Evolutionary conservation across 2,113 vertebrate species (phyloP).

Genomic region (Carassius gibelio): DNA sequence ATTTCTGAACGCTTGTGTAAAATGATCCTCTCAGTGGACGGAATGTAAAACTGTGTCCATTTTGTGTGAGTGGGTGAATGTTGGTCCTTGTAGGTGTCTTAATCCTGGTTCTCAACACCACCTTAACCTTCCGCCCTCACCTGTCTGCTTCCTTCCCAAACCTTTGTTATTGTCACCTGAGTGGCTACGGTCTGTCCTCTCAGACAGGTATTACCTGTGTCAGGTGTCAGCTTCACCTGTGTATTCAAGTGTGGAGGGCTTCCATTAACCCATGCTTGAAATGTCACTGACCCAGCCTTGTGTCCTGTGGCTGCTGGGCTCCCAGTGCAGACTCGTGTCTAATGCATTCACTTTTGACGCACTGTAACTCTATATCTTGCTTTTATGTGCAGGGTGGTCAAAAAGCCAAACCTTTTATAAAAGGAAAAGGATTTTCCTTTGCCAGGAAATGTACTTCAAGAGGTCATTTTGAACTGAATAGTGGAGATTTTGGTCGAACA

Average conservation of each 20-base stretch:
- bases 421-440: conserved; percentile 7
- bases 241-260: conserved; percentile 54
- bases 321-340: conserved; percentile 14
- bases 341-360: conserved; percentile 42
- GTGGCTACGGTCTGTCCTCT: conserved; percentile 52
- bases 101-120: conserved; percentile 52
- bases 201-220: conserved; percentile 44
- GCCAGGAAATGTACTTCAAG: conserved; percentile 44
- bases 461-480: conserved; percentile 42
- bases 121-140: conserved; percentile 50
- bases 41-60: conserved; percentile 1
- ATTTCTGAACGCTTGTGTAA: conserved; percentile 14
- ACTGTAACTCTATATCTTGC: conserved; percentile 54
- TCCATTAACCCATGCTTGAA: conserved; percentile 52
- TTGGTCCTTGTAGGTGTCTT: conserved; percentile 38
- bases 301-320: conserved; percentile 25
- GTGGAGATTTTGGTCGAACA: background rate
- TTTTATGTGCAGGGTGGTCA: conserved; percentile 40
- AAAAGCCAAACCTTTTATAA: conserved; percentile 29
- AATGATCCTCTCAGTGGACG: background rate
- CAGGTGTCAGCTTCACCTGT: conserved; percentile 55
- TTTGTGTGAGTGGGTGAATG: conserved; percentile 28
- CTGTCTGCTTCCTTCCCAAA: conserved; percentile 42
- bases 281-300: conserved; percentile 52
- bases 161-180: conserved; percentile 56